A percentile compares a stretch with the other conserved stretches of the same genome.
Conservation (phyloP, 2,113 vertebrate species). For the Marmota monax region DNA sequence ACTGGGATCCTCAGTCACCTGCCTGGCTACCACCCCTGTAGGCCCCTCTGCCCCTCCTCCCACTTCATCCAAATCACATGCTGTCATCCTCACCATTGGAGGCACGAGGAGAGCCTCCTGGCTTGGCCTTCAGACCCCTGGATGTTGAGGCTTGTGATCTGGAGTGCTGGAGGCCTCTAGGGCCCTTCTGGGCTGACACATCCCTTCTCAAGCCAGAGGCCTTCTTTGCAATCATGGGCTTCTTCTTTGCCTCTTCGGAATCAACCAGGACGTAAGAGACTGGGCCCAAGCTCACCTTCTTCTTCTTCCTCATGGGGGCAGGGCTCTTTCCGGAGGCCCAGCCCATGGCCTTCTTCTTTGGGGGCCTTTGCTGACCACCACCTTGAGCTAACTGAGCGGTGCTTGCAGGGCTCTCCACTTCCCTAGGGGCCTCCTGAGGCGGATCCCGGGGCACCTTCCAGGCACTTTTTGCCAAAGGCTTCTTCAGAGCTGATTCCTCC, state of each 20-base stretch:
- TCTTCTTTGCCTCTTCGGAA: neutral
- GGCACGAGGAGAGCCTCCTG: neutral
- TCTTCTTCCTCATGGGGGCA: conserved; percentile 36
- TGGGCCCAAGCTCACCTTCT: conserved; percentile 56
- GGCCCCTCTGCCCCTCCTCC: neutral
- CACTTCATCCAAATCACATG: neutral
- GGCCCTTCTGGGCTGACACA: rapidly evolving
- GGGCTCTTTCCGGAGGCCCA: neutral
- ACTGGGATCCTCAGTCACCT: neutral
- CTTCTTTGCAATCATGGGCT: neutral
- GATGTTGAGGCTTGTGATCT: neutral
- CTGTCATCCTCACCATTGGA: conserved; percentile 2
- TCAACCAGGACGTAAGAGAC: neutral
- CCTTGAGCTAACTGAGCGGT: conserved; percentile 30
- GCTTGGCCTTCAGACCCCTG: neutral
- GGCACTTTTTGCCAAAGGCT: neutral
- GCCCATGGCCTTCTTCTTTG: neutral
- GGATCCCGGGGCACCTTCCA: conserved; percentile 2
- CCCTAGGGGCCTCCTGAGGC: rapidly evolving
- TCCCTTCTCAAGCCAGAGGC: neutral
- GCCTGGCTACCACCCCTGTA: rapidly evolving
- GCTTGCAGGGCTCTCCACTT: neutral
- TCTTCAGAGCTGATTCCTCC: neutral
- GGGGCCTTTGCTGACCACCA: neutral
- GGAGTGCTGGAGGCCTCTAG: rapidly evolving